phyloP scores from a whole-genome alignment of 2,113 vertebrate species.

The Notothenia coriiceps region DNA sequence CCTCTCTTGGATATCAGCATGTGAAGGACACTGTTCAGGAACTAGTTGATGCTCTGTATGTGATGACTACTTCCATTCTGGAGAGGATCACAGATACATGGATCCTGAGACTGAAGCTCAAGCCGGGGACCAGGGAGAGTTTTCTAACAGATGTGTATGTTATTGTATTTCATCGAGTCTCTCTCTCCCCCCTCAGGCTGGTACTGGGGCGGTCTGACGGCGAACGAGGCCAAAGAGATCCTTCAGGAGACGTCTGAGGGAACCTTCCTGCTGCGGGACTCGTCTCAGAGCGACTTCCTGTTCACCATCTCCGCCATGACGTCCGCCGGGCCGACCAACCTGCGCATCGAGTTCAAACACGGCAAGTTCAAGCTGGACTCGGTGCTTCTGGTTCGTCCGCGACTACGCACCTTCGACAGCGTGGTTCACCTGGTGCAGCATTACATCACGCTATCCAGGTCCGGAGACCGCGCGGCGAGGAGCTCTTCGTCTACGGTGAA shows the following conservation, averaged over 20 bases:
- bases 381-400: slow-evolving; percentile 92
- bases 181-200: slow-evolving; percentile 84
- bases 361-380: slow-evolving; percentile 98
- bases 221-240: slow-evolving; percentile 94
- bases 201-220: slow-evolving; percentile 97
- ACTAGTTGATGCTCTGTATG: too few relatives aligned
- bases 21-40: too few relatives aligned
- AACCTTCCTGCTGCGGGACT: slow-evolving; percentile 95
- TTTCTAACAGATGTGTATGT: too few relatives aligned
- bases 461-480: slow-evolving; percentile 63
- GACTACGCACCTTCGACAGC: slow-evolving; percentile 93
- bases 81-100: too few relatives aligned
- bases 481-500: slow-evolving; percentile 23
- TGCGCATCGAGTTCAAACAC: slow-evolving; percentile 94
- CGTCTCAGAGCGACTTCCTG: slow-evolving; percentile 94
- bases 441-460: slow-evolving; percentile 92
- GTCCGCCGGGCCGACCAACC: slow-evolving; percentile 94
- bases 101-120: too few relatives aligned
- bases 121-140: too few relatives aligned
- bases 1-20: too few relatives aligned
- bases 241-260: slow-evolving; percentile 92
- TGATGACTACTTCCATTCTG: too few relatives aligned
- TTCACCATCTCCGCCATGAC: slow-evolving; percentile 97
- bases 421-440: slow-evolving; percentile 96
- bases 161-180: too few relatives aligned